Evolutionary conservation across 1,140 invertebrate genomes (phyloP).

Genomic region (Brachionus sp.): DNA sequence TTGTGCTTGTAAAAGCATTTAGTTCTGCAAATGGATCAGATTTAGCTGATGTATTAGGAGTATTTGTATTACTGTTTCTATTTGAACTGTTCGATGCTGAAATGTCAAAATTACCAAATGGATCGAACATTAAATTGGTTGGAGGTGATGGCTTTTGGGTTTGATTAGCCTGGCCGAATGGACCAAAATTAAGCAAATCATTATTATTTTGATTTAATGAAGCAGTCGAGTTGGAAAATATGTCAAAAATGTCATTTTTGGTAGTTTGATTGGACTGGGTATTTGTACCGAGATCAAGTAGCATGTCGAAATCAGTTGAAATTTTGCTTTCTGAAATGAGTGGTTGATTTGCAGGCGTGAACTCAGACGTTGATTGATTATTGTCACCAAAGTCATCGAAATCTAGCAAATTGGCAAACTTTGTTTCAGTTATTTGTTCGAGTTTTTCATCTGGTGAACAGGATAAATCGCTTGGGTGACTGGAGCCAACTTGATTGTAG

Average conservation of each 20-base stretch:
- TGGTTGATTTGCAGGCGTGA: background rate
- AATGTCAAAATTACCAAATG: conserved; percentile 24
- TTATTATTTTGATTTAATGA: background rate
- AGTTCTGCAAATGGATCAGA: conserved; percentile 32
- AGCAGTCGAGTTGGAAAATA: background rate
- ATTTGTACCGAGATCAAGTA: background rate
- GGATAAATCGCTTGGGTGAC: background rate
- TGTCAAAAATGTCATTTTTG: conserved; percentile 13
- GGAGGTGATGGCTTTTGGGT: background rate
- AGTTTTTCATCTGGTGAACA: background rate
- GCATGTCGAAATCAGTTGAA: background rate
- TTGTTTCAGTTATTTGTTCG: background rate
- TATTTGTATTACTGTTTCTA: background rate
- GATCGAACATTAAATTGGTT: conserved; percentile 24
- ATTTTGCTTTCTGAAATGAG: background rate
- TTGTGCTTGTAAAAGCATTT: background rate
- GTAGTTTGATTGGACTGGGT: background rate
- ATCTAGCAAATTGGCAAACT: conserved; percentile 6
- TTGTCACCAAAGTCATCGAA: conserved; percentile 1
- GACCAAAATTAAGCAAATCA: conserved; percentile 22
- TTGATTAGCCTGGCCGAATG: background rate
- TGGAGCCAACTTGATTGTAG: background rate
- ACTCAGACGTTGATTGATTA: background rate
- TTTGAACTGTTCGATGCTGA: background rate
- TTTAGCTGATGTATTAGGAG: background rate